phyloP scores from a whole-genome alignment of 2,888 invertebrate genomes.

The Nebria brevicollis region DNA sequence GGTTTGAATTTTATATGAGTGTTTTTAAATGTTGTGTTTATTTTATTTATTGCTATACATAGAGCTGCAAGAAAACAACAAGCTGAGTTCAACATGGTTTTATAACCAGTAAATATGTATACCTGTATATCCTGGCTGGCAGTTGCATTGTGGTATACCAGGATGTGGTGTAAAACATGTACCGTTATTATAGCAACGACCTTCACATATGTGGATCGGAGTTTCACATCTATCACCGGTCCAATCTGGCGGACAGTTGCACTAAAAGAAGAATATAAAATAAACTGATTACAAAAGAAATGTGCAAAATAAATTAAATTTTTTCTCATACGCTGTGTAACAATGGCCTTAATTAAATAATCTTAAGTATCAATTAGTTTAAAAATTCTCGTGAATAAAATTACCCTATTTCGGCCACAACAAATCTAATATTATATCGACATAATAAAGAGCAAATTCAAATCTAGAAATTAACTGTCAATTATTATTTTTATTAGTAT shows the following conservation, averaged over 20 bases:
- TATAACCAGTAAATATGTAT: slow-evolving; percentile 17
- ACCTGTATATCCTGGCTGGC: slow-evolving; percentile 66
- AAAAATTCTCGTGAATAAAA: too few relatives aligned
- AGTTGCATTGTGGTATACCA: slow-evolving; percentile 62
- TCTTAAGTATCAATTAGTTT: too few relatives aligned
- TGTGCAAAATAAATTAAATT: neutral
- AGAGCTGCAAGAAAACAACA: neutral
- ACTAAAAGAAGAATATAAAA: slow-evolving; percentile 59
- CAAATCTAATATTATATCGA: neutral
- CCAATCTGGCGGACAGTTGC: slow-evolving; percentile 72
- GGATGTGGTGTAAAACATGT: slow-evolving; percentile 61
- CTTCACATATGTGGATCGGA: slow-evolving; percentile 67
- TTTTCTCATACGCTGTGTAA: neutral
- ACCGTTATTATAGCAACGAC: slow-evolving; percentile 71
- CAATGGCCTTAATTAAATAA: neutral
- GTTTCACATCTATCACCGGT: slow-evolving; percentile 74
- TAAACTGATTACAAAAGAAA: slow-evolving; percentile 10
- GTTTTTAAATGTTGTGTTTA: neutral
- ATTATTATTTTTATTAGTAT: neutral
- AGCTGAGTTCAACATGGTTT: too few relatives aligned
- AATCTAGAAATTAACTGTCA: neutral
- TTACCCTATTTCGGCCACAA: too few relatives aligned
- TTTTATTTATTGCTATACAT: neutral
- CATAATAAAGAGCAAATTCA: neutral
- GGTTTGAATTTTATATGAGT: neutral